phyloP scores from a whole-genome alignment of 2,113 vertebrate genomes.

The Leucosticte australis region DNA sequence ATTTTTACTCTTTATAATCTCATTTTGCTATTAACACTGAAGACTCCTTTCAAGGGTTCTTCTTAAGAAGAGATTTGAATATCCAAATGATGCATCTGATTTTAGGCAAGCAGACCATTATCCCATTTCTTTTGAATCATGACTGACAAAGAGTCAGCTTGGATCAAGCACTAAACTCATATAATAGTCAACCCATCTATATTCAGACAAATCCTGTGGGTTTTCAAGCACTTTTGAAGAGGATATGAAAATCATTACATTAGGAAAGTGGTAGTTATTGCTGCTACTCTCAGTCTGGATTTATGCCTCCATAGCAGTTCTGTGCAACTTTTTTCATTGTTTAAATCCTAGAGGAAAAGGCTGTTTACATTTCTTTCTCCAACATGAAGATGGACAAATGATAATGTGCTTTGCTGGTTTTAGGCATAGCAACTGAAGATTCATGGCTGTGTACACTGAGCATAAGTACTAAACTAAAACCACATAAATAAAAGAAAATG shows the following conservation, averaged over 20 bases:
- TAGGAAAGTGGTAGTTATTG: neutral
- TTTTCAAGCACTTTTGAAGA: slow-evolving; percentile 18
- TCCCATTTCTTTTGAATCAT: neutral
- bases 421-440: neutral
- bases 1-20: neutral
- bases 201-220: neutral
- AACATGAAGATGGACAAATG: neutral
- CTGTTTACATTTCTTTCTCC: neutral
- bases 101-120: neutral
- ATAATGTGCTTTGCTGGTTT: neutral
- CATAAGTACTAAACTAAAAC: neutral
- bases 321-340: neutral
- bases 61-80: neutral
- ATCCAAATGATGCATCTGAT: neutral
- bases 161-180: neutral
- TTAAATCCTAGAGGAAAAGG: neutral
- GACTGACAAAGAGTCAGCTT: neutral
- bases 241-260: neutral
- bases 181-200: neutral
- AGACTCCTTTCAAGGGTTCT: neutral
- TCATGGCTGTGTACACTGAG: neutral
- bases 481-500: slow-evolving; percentile 44
- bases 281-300: neutral
- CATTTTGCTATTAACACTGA: neutral
- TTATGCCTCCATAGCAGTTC: neutral